These are phyloP conservation scores for Notamacropus eugenii DNA, from an alignment of 2,797 vertebrate species.

Conservation along the genomic window DNA sequence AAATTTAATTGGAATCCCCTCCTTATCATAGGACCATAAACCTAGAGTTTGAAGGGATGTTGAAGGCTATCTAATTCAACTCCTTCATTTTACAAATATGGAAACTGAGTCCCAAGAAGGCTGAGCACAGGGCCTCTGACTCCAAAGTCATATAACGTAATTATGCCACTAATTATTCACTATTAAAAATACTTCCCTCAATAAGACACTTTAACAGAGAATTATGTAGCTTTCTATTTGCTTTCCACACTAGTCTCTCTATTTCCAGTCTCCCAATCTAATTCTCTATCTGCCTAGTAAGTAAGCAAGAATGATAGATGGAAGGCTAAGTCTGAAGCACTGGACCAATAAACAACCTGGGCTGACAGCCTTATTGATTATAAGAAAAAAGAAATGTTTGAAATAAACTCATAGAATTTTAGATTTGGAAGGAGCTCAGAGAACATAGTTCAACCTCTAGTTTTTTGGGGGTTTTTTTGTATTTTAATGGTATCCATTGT, in stretches of 20 bases:
- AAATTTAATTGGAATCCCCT: background rate
- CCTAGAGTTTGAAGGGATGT: background rate
- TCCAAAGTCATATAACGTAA: background rate
- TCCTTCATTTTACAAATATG: background rate
- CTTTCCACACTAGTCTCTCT: conserved; percentile 10
- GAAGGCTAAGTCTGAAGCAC: background rate
- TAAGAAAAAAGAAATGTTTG: background rate
- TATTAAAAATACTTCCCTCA: background rate
- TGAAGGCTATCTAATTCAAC: background rate
- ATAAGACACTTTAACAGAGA: conserved; percentile 7
- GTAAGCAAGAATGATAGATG: conserved; percentile 7
- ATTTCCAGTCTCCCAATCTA: background rate
- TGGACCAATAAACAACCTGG: background rate
- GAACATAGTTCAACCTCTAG: background rate
- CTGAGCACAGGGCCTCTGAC: background rate
- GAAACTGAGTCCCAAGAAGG: background rate
- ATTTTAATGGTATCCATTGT: background rate
- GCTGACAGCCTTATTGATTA: background rate
- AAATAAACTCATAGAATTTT: conserved; percentile 6
- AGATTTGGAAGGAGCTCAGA: background rate
- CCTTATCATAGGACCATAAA: background rate
- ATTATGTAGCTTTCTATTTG: conserved; percentile 27
- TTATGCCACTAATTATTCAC: background rate
- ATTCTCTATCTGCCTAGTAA: conserved; percentile 3
- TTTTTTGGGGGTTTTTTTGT: background rate